Conservation (phyloP, 1,140 invertebrate species). For the Diachasma alloeum region DNA sequence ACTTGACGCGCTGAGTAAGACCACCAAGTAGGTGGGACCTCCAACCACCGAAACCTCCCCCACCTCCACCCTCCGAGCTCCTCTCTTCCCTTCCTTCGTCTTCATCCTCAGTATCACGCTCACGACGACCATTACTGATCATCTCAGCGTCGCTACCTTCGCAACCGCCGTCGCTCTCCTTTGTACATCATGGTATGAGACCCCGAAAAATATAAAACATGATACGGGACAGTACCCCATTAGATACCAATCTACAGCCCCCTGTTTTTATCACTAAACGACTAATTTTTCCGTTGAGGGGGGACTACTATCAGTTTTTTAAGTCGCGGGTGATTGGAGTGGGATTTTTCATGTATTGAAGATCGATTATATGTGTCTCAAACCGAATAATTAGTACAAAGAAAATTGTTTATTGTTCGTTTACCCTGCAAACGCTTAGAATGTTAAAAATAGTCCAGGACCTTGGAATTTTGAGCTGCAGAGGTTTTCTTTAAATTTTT, state of each 20-base stretch:
- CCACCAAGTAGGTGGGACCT: conserved; percentile 85
- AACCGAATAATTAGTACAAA: too few species aligned
- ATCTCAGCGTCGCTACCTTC: conserved; percentile 65
- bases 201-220: conserved; percentile 47
- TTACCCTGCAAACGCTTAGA: too few species aligned
- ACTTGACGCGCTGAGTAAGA: conserved; percentile 92
- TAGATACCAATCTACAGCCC: background rate
- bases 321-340: too few species aligned
- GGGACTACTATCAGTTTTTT: too few species aligned
- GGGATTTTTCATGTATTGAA: too few species aligned
- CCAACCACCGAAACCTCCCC: conserved; percentile 90
- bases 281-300: background rate
- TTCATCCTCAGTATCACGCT: conserved; percentile 62
- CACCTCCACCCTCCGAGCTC: conserved; percentile 63
- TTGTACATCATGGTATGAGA: conserved; percentile 37
- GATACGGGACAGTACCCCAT: conserved; percentile 34
- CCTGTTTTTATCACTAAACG: background rate
- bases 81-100: conserved; percentile 63
- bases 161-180: conserved; percentile 63
- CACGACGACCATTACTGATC: conserved; percentile 62
- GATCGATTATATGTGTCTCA: too few species aligned
- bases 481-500: too few species aligned
- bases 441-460: too few species aligned
- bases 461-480: too few species aligned
- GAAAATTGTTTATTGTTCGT: too few species aligned